Evolutionary conservation across 2,888 invertebrate genomes (phyloP).

Genomic region (Balanococcus diminutus): DNA sequence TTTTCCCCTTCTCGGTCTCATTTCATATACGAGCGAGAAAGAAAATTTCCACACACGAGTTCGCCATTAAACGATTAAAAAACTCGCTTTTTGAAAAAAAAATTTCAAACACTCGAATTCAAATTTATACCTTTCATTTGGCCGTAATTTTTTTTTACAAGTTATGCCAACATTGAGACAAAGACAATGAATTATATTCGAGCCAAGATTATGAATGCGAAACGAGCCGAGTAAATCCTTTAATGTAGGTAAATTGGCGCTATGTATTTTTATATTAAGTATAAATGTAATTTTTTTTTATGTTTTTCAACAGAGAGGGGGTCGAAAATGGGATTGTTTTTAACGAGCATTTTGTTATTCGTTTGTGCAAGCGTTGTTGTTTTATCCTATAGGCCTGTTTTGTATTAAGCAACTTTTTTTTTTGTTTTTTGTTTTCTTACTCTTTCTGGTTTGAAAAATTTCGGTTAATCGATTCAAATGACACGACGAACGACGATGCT

Average conservation of each 20-base stretch:
- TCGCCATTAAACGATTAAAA: background rate
- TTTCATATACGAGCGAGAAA: background rate
- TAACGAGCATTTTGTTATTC: too few relatives aligned
- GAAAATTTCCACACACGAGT: background rate
- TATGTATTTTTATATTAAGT: conserved; percentile 17
- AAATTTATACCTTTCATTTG: background rate
- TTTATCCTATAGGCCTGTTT: background rate
- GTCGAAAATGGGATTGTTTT: too few relatives aligned
- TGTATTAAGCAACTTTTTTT: too few relatives aligned
- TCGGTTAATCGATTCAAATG: background rate
- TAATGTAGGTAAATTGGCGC: conserved; percentile 19
- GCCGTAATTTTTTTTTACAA: background rate
- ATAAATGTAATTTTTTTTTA: background rate
- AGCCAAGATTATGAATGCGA: background rate
- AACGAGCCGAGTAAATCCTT: background rate
- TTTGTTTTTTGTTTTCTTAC: too few relatives aligned
- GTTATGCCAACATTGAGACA: background rate
- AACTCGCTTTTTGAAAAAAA: background rate
- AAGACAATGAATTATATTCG: background rate
- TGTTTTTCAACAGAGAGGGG: too few relatives aligned
- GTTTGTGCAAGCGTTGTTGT: background rate
- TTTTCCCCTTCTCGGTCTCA: background rate
- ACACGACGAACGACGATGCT: background rate
- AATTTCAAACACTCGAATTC: background rate
- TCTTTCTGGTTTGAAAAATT: background rate